Conservation (phyloP, 2,113 vertebrate species). For the Phyllopteryx taeniolatus region DNA sequence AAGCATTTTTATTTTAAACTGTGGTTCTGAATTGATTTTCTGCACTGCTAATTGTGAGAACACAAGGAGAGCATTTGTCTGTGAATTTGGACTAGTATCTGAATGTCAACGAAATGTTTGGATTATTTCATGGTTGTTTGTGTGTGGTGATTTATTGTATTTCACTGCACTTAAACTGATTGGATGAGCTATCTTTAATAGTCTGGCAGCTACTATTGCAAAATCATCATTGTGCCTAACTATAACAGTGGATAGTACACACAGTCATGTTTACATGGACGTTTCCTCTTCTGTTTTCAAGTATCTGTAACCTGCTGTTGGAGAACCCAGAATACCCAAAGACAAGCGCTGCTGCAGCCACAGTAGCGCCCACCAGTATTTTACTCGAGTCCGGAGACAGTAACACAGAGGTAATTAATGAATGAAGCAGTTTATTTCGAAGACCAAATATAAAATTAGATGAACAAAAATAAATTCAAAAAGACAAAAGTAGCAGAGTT, state of each 20-base stretch:
- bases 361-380: slow-evolving; percentile 84
- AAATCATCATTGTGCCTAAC: neutral
- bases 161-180: neutral
- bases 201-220: neutral
- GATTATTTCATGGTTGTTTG: neutral
- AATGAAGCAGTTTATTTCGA: neutral
- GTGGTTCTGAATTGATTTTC: neutral
- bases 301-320: slow-evolving; percentile 94
- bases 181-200: too few species aligned
- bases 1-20: slow-evolving; percentile 25
- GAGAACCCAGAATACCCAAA: slow-evolving; percentile 92
- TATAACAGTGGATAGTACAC: neutral
- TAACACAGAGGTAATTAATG: slow-evolving; percentile 58
- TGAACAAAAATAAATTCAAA: too few species aligned
- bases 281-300: slow-evolving; percentile 56
- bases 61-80: neutral
- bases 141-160: neutral
- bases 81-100: neutral
- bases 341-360: slow-evolving; percentile 76
- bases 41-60: neutral
- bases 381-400: slow-evolving; percentile 86
- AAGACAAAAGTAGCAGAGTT: too few species aligned
- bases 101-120: too few species aligned
- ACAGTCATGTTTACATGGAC: neutral
- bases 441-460: neutral